Percentiles rank a stretch among this genome's conserved stretches.
Conservation (phyloP, 30 jellyfish, hydroid and myxozoan genomes). For the Chrysaora quinquecirrha region DNA sequence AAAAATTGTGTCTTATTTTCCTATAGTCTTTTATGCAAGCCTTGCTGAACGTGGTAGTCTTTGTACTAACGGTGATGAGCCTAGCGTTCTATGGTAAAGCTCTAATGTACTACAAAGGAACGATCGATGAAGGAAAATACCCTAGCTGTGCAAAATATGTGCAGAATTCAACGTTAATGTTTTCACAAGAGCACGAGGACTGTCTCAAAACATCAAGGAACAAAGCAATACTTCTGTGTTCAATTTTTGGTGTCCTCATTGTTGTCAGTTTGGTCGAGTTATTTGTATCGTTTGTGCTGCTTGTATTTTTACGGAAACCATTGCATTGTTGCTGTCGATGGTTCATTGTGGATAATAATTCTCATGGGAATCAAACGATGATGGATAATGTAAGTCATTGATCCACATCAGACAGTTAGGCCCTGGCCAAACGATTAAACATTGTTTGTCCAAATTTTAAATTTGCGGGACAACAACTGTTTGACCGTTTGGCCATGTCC, state of each 20-base stretch:
- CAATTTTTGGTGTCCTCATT: background rate
- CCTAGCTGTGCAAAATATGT: background rate
- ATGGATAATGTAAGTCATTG: background rate
- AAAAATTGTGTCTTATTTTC: too few species aligned
- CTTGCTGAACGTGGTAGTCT: background rate
- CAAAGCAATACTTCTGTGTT: background rate
- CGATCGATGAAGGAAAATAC: background rate
- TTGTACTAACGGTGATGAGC: slow-evolving; percentile 1
- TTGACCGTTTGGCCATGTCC: too few species aligned
- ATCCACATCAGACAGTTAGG: too few species aligned
- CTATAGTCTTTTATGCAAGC: slow-evolving; percentile 1
- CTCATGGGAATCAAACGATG: background rate
- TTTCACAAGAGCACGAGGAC: too few species aligned
- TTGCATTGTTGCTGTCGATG: background rate
- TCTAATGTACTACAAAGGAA: background rate
- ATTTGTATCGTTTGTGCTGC: background rate
- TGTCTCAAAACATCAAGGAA: background rate
- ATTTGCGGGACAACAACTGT: too few species aligned
- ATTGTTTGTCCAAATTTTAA: too few species aligned
- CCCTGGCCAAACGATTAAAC: too few species aligned
- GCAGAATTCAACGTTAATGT: background rate
- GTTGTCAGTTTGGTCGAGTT: background rate
- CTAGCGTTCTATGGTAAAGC: slow-evolving; percentile 21
- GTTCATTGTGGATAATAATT: background rate
- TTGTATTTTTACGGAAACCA: background rate